Percentiles rank a stretch among this genome's conserved stretches.
Conservation (phyloP, 2,113 vertebrate species). For the Neogobius melanostomus region DNA sequence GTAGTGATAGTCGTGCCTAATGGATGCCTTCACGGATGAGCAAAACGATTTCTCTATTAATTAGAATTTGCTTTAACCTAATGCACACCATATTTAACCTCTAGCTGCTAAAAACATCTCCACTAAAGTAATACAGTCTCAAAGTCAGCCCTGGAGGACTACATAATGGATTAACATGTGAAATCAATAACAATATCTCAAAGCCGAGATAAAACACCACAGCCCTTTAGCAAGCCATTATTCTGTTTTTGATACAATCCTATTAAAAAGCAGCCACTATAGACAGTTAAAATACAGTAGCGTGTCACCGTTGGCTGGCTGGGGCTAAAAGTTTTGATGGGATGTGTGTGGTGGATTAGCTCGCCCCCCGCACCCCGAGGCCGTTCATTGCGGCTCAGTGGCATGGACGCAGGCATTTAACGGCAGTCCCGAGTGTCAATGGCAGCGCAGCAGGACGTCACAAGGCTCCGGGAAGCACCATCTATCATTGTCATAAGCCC, state of each 20-base stretch:
- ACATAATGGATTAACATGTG: constrained; percentile 21
- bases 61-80: constrained; percentile 14
- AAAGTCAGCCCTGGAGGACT: constrained; percentile 12
- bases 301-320: constrained; percentile 43
- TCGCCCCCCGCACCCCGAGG: constrained; percentile 46
- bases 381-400: constrained; percentile 56
- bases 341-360: constrained; percentile 65
- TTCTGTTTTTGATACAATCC: constrained; percentile 15
- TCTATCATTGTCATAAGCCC: constrained; percentile 74
- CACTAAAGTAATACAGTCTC: constrained; percentile 18
- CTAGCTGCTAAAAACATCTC: constrained; percentile 12
- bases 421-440: constrained; percentile 69
- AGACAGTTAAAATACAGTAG: constrained; percentile 9
- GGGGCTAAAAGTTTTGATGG: constrained; percentile 59
- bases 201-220: background rate
- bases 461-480: constrained; percentile 67
- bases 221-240: constrained; percentile 13
- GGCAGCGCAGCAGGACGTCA: constrained; percentile 60
- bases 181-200: constrained; percentile 16
- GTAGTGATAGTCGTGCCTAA: background rate
- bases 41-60: background rate
- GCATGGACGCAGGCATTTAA: constrained; percentile 63
- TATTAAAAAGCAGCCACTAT: constrained; percentile 17
- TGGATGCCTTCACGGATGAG: background rate
- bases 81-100: constrained; percentile 9